Percentiles rank a stretch among this genome's conserved stretches.
phyloP scores from a whole-genome alignment of 2,113 vertebrate genomes.

The Lampris incognitus region DNA sequence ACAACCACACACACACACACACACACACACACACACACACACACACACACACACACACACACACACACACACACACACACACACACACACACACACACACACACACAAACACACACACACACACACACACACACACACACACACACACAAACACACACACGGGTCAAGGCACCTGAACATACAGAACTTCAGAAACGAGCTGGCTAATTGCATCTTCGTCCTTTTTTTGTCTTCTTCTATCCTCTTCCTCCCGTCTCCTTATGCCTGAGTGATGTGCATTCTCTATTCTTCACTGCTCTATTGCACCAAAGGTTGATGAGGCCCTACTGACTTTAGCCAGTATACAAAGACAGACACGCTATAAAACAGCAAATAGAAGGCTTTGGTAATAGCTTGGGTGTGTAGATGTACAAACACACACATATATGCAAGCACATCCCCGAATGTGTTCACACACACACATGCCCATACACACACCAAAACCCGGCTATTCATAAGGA shows the following conservation, averaged over 20 bases:
- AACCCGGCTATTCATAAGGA: slow-evolving; percentile 61
- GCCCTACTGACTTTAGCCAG: slow-evolving; percentile 36
- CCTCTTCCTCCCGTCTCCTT: slow-evolving; percentile 26
- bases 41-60: slow-evolving; percentile 29
- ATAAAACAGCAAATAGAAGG: slow-evolving; percentile 40
- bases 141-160: slow-evolving; percentile 11
- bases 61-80: slow-evolving; percentile 19
- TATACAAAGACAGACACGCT: slow-evolving; percentile 46
- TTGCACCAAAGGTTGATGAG: slow-evolving; percentile 62
- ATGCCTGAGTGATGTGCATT: slow-evolving; percentile 38
- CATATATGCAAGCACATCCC: background rate
- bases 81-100: slow-evolving; percentile 3
- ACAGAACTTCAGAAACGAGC: slow-evolving; percentile 9
- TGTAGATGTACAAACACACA: slow-evolving; percentile 13
- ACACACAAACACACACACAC: slow-evolving; percentile 40
- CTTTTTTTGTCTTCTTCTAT: slow-evolving; percentile 15
- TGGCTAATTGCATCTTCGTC: slow-evolving; percentile 10
- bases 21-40: slow-evolving; percentile 18
- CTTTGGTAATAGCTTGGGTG: slow-evolving; percentile 56
- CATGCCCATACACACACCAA: background rate
- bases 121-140: slow-evolving; percentile 33
- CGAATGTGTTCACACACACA: background rate
- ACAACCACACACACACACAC: slow-evolving; percentile 37
- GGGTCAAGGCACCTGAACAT: background rate
- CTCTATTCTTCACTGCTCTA: slow-evolving; percentile 43